Evolutionary conservation across 2,113 vertebrate species (phyloP).

Genomic region (Hymenochirus boettgeri): DNA sequence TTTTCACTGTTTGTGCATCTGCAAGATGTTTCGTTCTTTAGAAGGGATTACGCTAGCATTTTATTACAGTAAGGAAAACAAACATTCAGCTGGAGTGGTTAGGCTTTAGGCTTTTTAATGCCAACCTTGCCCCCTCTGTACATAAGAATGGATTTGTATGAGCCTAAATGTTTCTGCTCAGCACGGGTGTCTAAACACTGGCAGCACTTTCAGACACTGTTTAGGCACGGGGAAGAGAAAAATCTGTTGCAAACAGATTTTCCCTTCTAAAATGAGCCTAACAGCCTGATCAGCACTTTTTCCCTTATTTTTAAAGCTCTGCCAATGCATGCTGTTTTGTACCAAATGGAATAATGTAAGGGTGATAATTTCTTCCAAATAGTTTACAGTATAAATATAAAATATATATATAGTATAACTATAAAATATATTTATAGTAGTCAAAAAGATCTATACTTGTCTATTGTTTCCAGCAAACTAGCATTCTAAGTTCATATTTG

Average conservation of each 20-base stretch:
- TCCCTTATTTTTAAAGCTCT: neutral
- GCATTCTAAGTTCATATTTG: no score
- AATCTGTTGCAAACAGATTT: conserved; percentile 30
- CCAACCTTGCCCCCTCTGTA: conserved; percentile 17
- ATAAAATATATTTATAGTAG: no score
- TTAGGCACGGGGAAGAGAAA: conserved; percentile 20
- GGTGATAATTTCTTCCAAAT: neutral
- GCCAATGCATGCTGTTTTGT: conserved; percentile 1
- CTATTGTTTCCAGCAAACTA: no score
- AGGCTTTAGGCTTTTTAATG: conserved; percentile 4
- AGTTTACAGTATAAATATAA: neutral
- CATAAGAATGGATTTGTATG: conserved; percentile 12
- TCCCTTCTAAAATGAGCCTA: conserved; percentile 1
- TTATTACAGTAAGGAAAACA: conserved; percentile 4
- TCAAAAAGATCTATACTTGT: no score
- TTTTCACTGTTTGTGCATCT: neutral
- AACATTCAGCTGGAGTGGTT: conserved; percentile 16
- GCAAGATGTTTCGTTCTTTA: neutral
- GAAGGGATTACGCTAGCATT: conserved; percentile 5
- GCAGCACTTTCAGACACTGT: conserved; percentile 16
- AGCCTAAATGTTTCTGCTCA: conserved; percentile 14
- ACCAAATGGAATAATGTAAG: neutral
- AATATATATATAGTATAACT: neutral
- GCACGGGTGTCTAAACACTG: conserved; percentile 15
- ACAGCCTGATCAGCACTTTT: conserved; percentile 27